Percentiles rank a stretch among this genome's conserved stretches.
Conservation (phyloP, 2,113 vertebrate species). For the Lichenostomus cassidix region DNA sequence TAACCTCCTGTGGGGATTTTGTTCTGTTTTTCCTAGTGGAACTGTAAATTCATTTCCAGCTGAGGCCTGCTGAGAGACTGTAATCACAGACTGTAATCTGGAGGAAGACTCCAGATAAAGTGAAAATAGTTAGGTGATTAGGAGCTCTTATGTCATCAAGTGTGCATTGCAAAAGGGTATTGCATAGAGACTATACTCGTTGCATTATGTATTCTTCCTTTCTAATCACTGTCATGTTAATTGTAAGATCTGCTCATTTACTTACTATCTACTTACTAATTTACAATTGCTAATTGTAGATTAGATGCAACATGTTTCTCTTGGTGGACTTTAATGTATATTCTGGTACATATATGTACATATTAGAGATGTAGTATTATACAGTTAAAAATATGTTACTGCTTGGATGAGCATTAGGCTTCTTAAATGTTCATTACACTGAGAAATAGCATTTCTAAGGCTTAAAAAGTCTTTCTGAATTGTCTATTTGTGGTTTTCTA, state of each 20-base stretch:
- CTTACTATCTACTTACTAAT: no score
- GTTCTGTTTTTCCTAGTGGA: neutral
- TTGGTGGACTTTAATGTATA: neutral
- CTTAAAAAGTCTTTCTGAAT: neutral
- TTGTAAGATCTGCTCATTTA: neutral
- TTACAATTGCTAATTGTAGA: neutral
- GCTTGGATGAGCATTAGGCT: neutral
- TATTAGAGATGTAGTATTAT: neutral
- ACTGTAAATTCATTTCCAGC: conserved; percentile 14
- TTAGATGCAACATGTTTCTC: neutral
- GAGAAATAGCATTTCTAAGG: neutral
- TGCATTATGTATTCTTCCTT: neutral
- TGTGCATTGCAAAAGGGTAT: neutral
- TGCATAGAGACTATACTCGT: neutral
- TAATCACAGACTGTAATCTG: neutral
- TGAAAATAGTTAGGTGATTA: neutral
- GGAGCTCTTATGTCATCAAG: neutral
- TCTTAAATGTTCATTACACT: neutral
- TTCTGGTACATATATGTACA: neutral
- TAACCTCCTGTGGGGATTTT: neutral
- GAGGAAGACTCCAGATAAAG: neutral
- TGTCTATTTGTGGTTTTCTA: neutral
- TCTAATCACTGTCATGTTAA: neutral
- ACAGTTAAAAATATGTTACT: neutral
- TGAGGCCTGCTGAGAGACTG: neutral